Percentiles rank a stretch among this genome's conserved stretches.
Conservation (phyloP, 1,140 invertebrate species). For the Drosophila bipectinata region DNA sequence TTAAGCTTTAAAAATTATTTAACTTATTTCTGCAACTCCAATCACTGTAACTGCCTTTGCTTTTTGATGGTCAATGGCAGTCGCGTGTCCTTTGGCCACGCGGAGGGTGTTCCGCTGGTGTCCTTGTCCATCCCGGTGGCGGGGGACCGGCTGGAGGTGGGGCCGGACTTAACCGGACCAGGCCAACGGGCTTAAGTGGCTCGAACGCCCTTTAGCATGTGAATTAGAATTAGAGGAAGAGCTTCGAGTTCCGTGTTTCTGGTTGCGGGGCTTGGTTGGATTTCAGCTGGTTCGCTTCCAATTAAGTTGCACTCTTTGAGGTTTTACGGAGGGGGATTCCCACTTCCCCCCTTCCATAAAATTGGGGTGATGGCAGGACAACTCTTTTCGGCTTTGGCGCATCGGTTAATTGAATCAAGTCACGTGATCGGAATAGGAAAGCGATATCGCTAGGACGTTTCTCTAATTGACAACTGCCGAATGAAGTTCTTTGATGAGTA, state of each 20-base stretch:
- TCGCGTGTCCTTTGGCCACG: constrained; percentile 39
- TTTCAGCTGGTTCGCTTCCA: constrained; percentile 40
- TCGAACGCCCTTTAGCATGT: constrained; percentile 81
- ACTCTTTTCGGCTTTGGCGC: constrained; percentile 54
- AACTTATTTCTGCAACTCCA: not conserved
- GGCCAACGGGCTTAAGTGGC: constrained; percentile 77
- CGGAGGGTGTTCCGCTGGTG: constrained; percentile 1
- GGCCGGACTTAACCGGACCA: constrained; percentile 33
- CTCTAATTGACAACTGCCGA: constrained; percentile 55
- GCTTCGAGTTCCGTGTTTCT: not conserved
- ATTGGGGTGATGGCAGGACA: constrained; percentile 20
- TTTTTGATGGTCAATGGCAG: constrained; percentile 32
- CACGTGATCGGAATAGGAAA: constrained; percentile 83
- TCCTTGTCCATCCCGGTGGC: not conserved
- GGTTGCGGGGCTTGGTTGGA: constrained; percentile 7
- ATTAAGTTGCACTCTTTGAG: constrained; percentile 55
- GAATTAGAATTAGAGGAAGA: constrained; percentile 18
- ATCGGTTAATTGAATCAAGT: constrained; percentile 83
- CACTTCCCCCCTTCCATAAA: not conserved
- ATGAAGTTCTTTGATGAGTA: constrained; percentile 44
- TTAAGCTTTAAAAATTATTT: too few relatives aligned
- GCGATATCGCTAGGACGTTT: constrained; percentile 38
- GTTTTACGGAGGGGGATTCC: constrained; percentile 3
- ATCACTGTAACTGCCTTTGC: not conserved
- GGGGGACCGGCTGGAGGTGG: not conserved